Conservation (phyloP, 1,140 invertebrate genomes). For the Grapholita molesta region DNA sequence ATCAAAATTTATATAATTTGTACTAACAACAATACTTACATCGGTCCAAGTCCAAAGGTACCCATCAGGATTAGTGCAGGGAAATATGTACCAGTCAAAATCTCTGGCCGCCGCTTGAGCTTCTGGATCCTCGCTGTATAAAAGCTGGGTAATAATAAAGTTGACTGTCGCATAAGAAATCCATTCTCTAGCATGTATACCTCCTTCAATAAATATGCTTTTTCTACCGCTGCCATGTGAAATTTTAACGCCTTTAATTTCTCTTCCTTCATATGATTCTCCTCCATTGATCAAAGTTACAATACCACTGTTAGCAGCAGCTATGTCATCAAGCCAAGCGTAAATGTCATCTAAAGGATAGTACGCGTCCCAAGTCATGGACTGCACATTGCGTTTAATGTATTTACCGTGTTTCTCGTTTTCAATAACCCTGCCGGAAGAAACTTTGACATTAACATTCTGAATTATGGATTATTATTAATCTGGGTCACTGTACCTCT, state of each 20-base stretch:
- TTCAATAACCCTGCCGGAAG: conserved; percentile 16
- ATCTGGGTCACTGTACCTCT: too few species aligned
- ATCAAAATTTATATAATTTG: too few species aligned
- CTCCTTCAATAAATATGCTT: conserved; percentile 57
- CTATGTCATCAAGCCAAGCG: conserved; percentile 51
- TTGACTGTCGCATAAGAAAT: conserved; percentile 79
- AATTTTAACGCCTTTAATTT: conserved; percentile 79
- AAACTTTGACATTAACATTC: neutral
- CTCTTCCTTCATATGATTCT: conserved; percentile 71
- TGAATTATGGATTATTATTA: too few species aligned
- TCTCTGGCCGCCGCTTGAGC: conserved; percentile 48
- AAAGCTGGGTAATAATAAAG: conserved; percentile 77
- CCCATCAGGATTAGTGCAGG: conserved; percentile 77
- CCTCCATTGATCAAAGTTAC: conserved; percentile 70
- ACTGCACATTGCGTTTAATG: neutral
- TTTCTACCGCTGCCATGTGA: conserved; percentile 64
- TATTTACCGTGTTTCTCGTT: conserved; percentile 10
- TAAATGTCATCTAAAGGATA: conserved; percentile 51
- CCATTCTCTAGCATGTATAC: conserved; percentile 81
- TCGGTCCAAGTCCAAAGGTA: conserved; percentile 55
- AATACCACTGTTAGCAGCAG: conserved; percentile 47
- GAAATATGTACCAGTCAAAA: conserved; percentile 79
- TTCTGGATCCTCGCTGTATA: conserved; percentile 51
- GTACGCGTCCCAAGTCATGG: conserved; percentile 59
- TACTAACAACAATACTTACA: too few species aligned